Conservation (phyloP, 2,113 vertebrate genomes). For the Chionodraco myersi region DNA sequence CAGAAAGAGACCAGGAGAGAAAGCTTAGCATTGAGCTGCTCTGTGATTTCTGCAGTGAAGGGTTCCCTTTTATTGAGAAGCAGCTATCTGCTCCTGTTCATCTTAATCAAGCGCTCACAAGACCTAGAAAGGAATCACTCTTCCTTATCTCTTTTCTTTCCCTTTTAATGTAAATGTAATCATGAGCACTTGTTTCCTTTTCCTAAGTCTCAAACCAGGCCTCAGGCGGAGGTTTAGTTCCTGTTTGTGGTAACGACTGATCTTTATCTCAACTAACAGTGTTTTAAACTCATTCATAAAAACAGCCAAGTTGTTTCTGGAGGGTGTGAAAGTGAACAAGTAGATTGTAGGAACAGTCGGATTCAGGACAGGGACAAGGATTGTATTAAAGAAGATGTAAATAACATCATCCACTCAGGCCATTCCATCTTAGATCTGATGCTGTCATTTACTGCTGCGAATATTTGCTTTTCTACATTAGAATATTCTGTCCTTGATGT, state of each 20-base stretch:
- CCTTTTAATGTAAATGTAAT: constrained; percentile 38
- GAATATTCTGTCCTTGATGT: too few species aligned
- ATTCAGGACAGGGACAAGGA: too few species aligned
- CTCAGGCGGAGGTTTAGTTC: background rate
- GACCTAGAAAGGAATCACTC: background rate
- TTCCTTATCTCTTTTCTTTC: background rate
- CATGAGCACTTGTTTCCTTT: background rate
- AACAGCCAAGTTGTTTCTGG: too few species aligned
- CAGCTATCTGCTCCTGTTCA: background rate
- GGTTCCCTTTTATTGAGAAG: background rate
- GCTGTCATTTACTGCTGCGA: too few species aligned
- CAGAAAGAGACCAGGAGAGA: background rate
- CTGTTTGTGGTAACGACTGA: background rate
- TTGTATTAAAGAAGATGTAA: too few species aligned
- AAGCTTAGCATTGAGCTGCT: background rate
- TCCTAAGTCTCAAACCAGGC: background rate
- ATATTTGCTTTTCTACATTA: too few species aligned
- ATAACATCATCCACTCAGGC: too few species aligned
- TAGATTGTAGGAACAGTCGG: background rate
- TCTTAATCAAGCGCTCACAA: background rate
- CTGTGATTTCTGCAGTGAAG: background rate
- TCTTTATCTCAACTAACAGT: constrained; percentile 7
- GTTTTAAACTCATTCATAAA: background rate
- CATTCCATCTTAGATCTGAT: too few species aligned
- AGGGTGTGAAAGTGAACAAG: background rate